Evolutionary conservation across 2,888 invertebrate genomes (phyloP).

Genomic region (Eupithecia subfuscata): DNA sequence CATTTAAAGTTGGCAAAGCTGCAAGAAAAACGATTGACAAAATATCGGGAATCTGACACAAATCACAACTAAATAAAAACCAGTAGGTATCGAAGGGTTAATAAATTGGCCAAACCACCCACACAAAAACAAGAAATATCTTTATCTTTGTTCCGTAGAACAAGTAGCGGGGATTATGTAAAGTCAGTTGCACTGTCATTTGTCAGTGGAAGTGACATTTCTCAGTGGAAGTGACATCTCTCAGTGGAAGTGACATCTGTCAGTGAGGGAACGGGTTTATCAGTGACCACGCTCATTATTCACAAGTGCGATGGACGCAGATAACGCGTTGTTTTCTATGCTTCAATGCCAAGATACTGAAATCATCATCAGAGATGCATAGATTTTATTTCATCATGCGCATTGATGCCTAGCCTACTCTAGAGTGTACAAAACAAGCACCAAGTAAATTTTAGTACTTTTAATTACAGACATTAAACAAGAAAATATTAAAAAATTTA

Average conservation of each 20-base stretch:
- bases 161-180: constrained; percentile 40
- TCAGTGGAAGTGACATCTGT: constrained; percentile 73
- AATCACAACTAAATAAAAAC: not conserved
- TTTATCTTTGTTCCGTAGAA: not conserved
- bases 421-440: not conserved
- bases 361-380: not conserved
- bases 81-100: not conserved
- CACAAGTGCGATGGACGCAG: constrained; percentile 52
- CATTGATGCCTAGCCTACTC: not conserved
- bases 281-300: constrained; percentile 66
- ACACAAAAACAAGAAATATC: not conserved
- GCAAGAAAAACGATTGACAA: not conserved
- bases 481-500: too few species aligned
- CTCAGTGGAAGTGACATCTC: constrained; percentile 71
- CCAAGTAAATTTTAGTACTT: not conserved
- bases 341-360: constrained; percentile 6
- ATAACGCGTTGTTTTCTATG: constrained; percentile 35
- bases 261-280: constrained; percentile 70
- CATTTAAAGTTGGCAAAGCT: not conserved
- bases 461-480: too few species aligned
- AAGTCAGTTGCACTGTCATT: constrained; percentile 61
- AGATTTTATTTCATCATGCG: not conserved
- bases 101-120: not conserved
- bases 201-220: constrained; percentile 72
- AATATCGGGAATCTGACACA: not conserved